Percentiles rank a stretch among this genome's conserved stretches.
phyloP scores from a whole-genome alignment of 2,113 vertebrate genomes.

The Labeo rohita region DNA sequence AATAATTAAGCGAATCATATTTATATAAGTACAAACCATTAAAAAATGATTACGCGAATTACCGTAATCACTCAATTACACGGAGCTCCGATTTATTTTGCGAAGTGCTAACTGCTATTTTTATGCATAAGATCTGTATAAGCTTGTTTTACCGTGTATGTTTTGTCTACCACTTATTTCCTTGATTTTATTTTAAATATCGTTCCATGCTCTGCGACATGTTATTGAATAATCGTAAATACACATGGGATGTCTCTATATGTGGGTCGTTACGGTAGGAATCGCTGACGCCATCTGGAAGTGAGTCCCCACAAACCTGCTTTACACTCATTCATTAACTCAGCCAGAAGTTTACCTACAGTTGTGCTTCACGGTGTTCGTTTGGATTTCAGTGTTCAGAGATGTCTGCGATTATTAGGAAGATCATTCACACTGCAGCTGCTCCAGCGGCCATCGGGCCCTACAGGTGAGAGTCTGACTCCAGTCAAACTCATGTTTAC shows the following conservation, averaged over 20 bases:
- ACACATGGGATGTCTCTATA: not conserved
- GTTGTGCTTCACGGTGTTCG: no score
- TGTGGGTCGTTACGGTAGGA: not conserved
- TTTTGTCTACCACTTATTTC: not conserved
- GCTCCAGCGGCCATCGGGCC: constrained; percentile 74
- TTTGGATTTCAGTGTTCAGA: not conserved
- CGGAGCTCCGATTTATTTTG: not conserved
- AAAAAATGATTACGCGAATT: not conserved
- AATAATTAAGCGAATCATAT: not conserved
- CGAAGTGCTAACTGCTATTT: no score
- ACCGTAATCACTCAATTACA: constrained; percentile 9
- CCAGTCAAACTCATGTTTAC: not conserved
- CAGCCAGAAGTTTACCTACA: not conserved
- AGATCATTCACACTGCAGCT: constrained; percentile 61
- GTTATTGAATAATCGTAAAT: not conserved
- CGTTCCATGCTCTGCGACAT: not conserved
- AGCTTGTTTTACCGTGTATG: not conserved
- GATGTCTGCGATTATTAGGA: constrained; percentile 58
- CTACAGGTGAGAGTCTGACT: constrained; percentile 68
- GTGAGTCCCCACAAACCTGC: not conserved
- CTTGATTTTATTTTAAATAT: not conserved
- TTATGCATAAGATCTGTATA: not conserved
- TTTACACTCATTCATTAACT: not conserved
- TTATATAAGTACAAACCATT: not conserved
- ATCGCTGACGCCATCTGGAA: not conserved